A percentile compares a stretch with the other conserved stretches of the same genome.
These are phyloP conservation scores for Heterotis niloticus DNA, from an alignment of 2,113 vertebrate species.

Conservation along the genomic window DNA sequence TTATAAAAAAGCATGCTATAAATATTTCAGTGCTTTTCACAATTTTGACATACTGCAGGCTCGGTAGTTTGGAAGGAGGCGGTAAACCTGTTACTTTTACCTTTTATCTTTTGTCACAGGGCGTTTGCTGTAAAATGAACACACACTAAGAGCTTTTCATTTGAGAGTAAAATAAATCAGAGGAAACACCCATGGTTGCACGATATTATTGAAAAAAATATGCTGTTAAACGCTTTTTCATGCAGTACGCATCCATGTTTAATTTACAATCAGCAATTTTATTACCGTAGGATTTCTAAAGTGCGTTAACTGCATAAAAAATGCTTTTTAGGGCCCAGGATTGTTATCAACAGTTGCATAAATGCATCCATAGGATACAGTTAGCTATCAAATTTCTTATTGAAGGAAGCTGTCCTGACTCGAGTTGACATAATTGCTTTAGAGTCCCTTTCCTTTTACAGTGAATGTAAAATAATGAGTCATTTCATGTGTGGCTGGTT, in stretches of 20 bases:
- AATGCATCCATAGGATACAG: too few relatives aligned
- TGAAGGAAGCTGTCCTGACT: too few relatives aligned
- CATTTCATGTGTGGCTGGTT: too few relatives aligned
- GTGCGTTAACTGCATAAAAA: not conserved
- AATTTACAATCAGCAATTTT: not conserved
- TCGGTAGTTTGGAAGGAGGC: too few relatives aligned
- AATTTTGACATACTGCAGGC: not conserved
- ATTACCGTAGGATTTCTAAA: not conserved
- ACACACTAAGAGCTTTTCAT: conserved; percentile 12
- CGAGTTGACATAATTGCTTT: too few relatives aligned
- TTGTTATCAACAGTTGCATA: not conserved
- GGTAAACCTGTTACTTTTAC: not conserved
- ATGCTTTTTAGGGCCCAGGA: not conserved
- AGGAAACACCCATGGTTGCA: not conserved
- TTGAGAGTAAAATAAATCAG: not conserved
- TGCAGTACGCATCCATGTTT: not conserved
- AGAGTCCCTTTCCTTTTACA: too few relatives aligned
- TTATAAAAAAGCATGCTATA: not conserved
- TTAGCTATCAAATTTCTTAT: too few relatives aligned
- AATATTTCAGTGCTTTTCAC: not conserved
- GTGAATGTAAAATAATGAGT: too few relatives aligned
- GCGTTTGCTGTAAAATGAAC: not conserved
- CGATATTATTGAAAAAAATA: too few relatives aligned
- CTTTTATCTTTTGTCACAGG: conserved; percentile 11
- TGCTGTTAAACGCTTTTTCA: not conserved